Evolutionary conservation across 2,113 vertebrate species (phyloP).

Genomic region (Sprattus sprattus): DNA sequence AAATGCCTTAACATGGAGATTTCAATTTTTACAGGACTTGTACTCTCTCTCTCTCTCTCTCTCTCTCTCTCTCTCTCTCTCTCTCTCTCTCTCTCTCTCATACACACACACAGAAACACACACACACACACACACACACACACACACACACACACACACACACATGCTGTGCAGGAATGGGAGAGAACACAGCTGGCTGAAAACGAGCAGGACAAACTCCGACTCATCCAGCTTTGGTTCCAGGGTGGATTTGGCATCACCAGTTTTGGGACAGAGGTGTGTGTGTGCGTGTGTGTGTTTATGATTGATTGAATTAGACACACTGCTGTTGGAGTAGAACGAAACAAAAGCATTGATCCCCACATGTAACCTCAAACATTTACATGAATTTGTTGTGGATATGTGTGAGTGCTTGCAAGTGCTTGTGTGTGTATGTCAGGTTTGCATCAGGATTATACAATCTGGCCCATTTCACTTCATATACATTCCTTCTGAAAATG

Average conservation of each 20-base stretch:
- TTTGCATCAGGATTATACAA: slow-evolving; percentile 15
- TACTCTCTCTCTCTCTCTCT: background rate
- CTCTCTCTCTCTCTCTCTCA: background rate
- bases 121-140: too few relatives aligned
- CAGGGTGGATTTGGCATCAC: slow-evolving; percentile 15
- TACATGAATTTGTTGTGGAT: background rate
- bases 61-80: background rate
- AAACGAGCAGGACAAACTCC: too few relatives aligned
- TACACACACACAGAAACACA: background rate
- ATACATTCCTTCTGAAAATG: slow-evolving; percentile 10
- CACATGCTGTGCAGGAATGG: background rate
- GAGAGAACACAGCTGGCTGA: slow-evolving; percentile 6
- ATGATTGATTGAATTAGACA: slow-evolving; percentile 1
- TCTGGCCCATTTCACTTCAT: slow-evolving; percentile 2
- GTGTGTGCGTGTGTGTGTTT: background rate
- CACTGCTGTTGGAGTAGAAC: background rate
- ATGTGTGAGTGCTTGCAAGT: background rate
- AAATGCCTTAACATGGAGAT: background rate
- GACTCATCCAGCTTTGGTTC: slow-evolving; percentile 3
- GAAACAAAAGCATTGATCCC: background rate
- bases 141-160: background rate
- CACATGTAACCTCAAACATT: background rate
- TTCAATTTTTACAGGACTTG: background rate
- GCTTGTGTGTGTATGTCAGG: background rate
- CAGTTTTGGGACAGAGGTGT: slow-evolving; percentile 10